A percentile compares a stretch with the other conserved stretches of the same genome.
Conservation (phyloP, 2,113 vertebrate species). For the Aepyceros melampus region DNA sequence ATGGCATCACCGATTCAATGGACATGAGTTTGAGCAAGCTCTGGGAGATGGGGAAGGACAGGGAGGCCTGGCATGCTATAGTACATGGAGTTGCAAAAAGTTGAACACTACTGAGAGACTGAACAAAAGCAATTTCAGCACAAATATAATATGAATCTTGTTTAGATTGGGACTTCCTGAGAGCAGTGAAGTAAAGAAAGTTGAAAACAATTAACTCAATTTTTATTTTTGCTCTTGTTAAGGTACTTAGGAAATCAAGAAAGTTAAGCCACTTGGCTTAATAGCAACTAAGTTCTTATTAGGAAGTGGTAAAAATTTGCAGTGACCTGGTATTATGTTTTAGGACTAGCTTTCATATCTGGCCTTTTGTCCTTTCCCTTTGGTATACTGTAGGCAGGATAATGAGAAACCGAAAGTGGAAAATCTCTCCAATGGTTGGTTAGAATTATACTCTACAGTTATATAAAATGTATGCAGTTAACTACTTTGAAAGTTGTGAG, state of each 20-base stretch:
- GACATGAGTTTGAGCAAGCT: neutral
- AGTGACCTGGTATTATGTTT: neutral
- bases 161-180: neutral
- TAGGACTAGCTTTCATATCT: neutral
- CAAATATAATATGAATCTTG: neutral
- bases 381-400: neutral
- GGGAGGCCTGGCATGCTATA: neutral
- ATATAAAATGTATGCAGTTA: neutral
- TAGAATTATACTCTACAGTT: neutral
- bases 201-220: neutral
- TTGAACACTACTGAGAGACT: neutral
- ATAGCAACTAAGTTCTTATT: neutral
- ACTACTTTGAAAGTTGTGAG: neutral
- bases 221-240: conserved; percentile 3
- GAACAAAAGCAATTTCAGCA: neutral
- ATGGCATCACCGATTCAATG: neutral
- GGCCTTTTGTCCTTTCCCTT: neutral
- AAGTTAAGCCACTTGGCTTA: neutral
- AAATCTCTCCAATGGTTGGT: neutral
- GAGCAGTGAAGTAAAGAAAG: neutral
- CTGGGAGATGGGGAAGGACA: neutral
- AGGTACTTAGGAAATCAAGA: neutral
- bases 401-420: neutral
- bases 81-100: neutral
- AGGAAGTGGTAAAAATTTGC: neutral